Conservation (phyloP, 2,113 vertebrate species). For the Limnothrissa miodon region DNA sequence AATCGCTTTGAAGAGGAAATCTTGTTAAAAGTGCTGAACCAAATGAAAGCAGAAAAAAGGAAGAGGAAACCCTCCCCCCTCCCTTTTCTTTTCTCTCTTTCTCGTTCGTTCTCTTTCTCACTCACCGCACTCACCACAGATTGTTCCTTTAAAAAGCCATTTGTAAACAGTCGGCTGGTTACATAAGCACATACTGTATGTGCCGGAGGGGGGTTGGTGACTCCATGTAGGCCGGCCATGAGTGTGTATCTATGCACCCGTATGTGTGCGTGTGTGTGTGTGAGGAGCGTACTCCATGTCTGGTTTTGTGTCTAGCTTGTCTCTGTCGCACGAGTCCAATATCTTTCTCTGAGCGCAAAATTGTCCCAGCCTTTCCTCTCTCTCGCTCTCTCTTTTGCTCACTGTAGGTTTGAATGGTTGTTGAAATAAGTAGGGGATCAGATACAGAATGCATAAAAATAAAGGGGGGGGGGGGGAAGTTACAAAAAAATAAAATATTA, state of each 20-base stretch:
- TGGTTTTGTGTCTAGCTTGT: slow-evolving; percentile 64
- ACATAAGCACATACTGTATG: slow-evolving; percentile 59
- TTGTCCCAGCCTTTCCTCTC: slow-evolving; percentile 50
- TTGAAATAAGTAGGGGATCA: not conserved
- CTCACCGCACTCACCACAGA: slow-evolving; percentile 16
- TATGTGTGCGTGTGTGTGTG: not conserved
- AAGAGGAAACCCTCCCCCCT: slow-evolving; percentile 15
- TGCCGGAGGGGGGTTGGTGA: slow-evolving; percentile 48
- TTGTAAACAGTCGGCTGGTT: slow-evolving; percentile 71
- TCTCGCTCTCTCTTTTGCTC: slow-evolving; percentile 29
- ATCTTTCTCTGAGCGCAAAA: slow-evolving; percentile 54
- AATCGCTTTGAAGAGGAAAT: slow-evolving; percentile 23
- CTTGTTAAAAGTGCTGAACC: slow-evolving; percentile 23
- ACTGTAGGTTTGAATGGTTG: not conserved
- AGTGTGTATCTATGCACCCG: not conserved
- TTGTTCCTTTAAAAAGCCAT: slow-evolving; percentile 46
- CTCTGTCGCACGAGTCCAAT: slow-evolving; percentile 56
- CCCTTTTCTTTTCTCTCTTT: not conserved
- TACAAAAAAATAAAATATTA: not conserved
- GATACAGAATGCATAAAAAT: not conserved
- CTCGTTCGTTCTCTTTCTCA: not conserved
- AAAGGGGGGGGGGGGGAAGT: slow-evolving; percentile 12
- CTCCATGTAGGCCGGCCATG: not conserved
- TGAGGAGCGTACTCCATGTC: slow-evolving; percentile 55
- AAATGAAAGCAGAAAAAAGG: slow-evolving; percentile 10